phyloP scores from a whole-genome alignment of 2,888 invertebrate species.

The Drosophila antonietae region DNA sequence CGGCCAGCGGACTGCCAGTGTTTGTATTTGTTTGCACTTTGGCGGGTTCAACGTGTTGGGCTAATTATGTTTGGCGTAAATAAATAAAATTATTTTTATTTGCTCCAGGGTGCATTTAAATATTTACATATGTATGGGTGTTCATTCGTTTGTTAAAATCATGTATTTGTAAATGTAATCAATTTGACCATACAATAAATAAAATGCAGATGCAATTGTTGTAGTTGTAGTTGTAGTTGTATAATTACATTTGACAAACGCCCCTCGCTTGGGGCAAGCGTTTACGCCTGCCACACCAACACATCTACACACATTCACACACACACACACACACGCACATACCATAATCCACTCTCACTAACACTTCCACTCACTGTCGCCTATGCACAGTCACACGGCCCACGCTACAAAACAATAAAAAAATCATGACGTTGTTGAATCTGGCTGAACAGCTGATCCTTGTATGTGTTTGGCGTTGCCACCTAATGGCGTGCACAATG shows the following conservation, averaged over 20 bases:
- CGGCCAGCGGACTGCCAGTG: background rate
- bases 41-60: slow-evolving; percentile 10
- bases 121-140: background rate
- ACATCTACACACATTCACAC: background rate
- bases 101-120: slow-evolving; percentile 37
- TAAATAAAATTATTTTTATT: slow-evolving; percentile 41
- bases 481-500: slow-evolving; percentile 42
- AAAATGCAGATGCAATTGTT: slow-evolving; percentile 27
- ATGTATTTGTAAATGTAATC: slow-evolving; percentile 54
- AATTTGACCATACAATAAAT: slow-evolving; percentile 63
- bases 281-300: slow-evolving; percentile 2
- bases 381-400: background rate
- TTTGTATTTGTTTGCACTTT: slow-evolving; percentile 33
- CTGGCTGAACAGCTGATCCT: slow-evolving; percentile 45
- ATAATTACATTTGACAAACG: slow-evolving; percentile 65
- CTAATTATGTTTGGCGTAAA: slow-evolving; percentile 53
- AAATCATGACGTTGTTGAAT: slow-evolving; percentile 55
- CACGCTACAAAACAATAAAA: slow-evolving; percentile 10
- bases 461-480: slow-evolving; percentile 55
- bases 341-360: background rate
- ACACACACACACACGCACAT: slow-evolving; percentile 1
- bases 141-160: slow-evolving; percentile 1
- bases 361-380: background rate
- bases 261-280: slow-evolving; percentile 56
- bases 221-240: slow-evolving; percentile 28